Evolutionary conservation across 2,797 vertebrate species (phyloP).

Genomic region (Sebastes dallii): DNA sequence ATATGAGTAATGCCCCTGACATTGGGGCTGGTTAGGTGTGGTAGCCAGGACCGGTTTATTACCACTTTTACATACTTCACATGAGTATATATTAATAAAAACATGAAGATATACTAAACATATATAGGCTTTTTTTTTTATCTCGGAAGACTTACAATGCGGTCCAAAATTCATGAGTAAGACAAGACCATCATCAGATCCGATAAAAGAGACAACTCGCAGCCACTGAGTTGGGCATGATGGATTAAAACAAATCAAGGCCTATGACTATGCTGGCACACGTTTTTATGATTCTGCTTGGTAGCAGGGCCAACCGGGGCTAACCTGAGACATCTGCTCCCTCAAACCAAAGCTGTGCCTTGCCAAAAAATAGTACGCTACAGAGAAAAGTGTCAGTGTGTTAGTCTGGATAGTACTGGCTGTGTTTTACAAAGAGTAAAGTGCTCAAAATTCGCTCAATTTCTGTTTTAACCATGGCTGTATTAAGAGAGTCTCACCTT

Average conservation of each 20-base stretch:
- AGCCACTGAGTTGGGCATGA: not conserved
- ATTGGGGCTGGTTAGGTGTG: not conserved
- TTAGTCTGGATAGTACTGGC: not conserved
- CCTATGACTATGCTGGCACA: not conserved
- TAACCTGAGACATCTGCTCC: not conserved
- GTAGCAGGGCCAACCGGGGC: not conserved
- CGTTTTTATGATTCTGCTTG: not conserved
- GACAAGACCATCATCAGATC: not conserved
- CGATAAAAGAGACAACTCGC: not conserved
- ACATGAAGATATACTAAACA: not conserved
- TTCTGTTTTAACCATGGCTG: not conserved
- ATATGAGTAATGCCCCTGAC: not conserved
- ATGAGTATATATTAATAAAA: not conserved
- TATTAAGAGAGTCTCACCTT: conserved; percentile 56
- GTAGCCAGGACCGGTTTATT: not conserved
- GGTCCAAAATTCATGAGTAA: not conserved
- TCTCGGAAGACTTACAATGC: not conserved
- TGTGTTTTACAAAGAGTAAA: not conserved
- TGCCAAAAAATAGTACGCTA: not conserved
- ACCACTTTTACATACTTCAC: not conserved
- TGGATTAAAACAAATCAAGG: not conserved
- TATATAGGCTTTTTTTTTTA: too few relatives aligned
- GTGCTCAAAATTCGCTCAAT: not conserved
- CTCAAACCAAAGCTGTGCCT: not conserved
- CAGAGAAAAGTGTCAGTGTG: not conserved